Base-by-base conservation (phyloP, 2,888 invertebrate genomes). In the Synergus japonicus region DNA sequence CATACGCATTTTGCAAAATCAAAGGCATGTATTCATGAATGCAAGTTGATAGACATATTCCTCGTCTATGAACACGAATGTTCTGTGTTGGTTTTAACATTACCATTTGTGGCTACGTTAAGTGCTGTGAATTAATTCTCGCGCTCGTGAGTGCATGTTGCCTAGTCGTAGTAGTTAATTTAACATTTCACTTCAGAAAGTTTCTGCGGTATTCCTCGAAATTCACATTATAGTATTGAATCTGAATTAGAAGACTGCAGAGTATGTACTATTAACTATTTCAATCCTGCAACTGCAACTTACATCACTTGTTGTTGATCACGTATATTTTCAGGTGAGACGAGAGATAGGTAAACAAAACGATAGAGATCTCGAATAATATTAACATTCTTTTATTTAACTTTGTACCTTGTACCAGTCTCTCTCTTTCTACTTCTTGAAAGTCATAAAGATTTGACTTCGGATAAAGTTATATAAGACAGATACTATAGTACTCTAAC, bases 41-140 rank as follows among this genome's bases (percentile, higher is more conserved):
- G 54, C 54, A 58, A 73, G 73, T 73, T 73, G 73, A 73, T 73
- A 73, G 54, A 73, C n/a, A 73, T 69, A 69, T 69, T 69, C 69
- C 22, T 29, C 69, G 22, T 69, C 12, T 69, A 29, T 69, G 46
- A 49, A 69, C 73, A 54, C 54, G 54, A 54, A 73, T 73, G 54
- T 73, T 73, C 73, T 73, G 37, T 73, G 49, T 54, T 29, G 73
- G 37, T 58, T 73, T 54, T 54, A 73, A 73, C 73, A 73, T 73
- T 73, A 54, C 73, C 49, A 73, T 73, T 73, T 73, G 73, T 73
- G 54, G 73, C n/a, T 37, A 49, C n/a, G 54, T 73, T 73, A 73
- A 73, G 73, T 73, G 73, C 73, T 54, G n/a, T 73, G 73, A 54
- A 73, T 73, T 73, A 73, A 73, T 73, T 12, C 37, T 54, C 37